A percentile compares a stretch with the other conserved stretches of the same genome.
These are phyloP conservation scores for Heterodera schachtii DNA, from an alignment of 1,140 invertebrate genomes.

Conservation along the genomic window DNA sequence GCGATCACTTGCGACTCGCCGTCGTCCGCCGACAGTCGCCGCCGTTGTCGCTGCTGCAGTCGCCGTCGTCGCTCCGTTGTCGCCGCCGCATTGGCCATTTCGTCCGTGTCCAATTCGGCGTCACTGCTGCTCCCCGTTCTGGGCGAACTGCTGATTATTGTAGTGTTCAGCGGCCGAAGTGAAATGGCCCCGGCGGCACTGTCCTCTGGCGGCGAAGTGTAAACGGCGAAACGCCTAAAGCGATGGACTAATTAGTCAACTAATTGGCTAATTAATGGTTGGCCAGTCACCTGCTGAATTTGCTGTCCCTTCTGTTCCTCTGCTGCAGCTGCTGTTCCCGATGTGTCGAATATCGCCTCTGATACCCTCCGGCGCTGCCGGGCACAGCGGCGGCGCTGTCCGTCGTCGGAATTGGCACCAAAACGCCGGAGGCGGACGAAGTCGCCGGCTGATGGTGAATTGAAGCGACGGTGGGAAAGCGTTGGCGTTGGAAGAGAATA, in stretches of 20 bases:
- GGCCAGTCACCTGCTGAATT: slow-evolving; percentile 6
- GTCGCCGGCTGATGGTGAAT: slow-evolving; percentile 25
- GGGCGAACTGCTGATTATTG: background rate
- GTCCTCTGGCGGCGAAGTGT: background rate
- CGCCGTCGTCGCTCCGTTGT: slow-evolving; percentile 2
- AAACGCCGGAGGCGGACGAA: background rate
- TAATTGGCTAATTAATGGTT: no score
- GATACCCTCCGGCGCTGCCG: background rate
- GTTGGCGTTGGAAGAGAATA: slow-evolving; percentile 40
- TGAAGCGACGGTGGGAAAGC: slow-evolving; percentile 25
- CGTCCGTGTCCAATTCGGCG: background rate
- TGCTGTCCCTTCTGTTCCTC: slow-evolving; percentile 16
- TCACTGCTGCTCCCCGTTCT: background rate
- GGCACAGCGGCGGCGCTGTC: background rate
- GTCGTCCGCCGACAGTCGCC: background rate
- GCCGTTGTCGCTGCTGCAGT: slow-evolving; percentile 15
- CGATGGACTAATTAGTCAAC: no score
- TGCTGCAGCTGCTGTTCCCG: background rate
- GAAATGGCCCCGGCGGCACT: background rate
- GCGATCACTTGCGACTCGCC: background rate
- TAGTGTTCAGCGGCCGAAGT: background rate
- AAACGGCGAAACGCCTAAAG: slow-evolving; percentile 5
- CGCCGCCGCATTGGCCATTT: background rate
- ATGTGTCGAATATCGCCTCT: slow-evolving; percentile 28
- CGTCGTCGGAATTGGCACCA: background rate